These are phyloP conservation scores for Pseudeuparius sepicola DNA, from an alignment of 2,888 invertebrate genomes.

Conservation along the genomic window DNA sequence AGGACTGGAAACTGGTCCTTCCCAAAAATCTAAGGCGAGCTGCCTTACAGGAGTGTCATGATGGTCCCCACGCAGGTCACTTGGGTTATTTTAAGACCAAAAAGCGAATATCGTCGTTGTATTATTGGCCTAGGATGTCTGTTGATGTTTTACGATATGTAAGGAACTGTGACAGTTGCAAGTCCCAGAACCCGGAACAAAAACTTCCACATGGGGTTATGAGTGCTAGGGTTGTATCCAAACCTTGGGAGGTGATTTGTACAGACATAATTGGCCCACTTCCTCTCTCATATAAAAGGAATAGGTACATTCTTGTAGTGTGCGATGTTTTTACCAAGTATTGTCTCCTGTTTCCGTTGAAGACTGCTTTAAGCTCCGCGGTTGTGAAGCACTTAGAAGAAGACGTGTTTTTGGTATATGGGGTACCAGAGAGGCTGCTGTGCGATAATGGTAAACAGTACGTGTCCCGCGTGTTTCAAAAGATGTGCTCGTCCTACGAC, in stretches of 20 bases:
- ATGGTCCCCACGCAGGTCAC: no score
- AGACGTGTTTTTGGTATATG: constrained; percentile 20
- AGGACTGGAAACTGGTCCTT: constrained; percentile 14
- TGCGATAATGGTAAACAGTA: constrained; percentile 24
- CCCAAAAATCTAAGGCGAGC: constrained; percentile 10
- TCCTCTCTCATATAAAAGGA: constrained; percentile 9
- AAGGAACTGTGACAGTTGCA: constrained; percentile 12
- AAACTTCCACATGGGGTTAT: constrained; percentile 14
- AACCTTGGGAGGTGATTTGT: constrained; percentile 16
- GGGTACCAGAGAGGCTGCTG: constrained; percentile 21
- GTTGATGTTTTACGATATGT: constrained; percentile 10
- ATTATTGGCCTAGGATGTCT: constrained; percentile 14
- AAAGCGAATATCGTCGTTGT: constrained; percentile 6
- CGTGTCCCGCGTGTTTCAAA: constrained; percentile 6
- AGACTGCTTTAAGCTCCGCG: constrained; percentile 10
- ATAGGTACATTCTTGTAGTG: constrained; percentile 16
- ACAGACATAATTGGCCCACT: constrained; percentile 17
- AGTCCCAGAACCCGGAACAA: constrained; percentile 13
- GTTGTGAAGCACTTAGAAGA: constrained; percentile 10
- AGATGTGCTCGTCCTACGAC: constrained; percentile 17
- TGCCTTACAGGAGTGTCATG: constrained; percentile 5
- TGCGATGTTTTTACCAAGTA: constrained; percentile 17
- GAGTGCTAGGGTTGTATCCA: constrained; percentile 6
- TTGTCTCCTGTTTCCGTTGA: constrained; percentile 11
- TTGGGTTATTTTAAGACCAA: constrained; percentile 14